Base-by-base conservation (phyloP, 1,140 invertebrate species). In the Leptinotarsa texana region DNA sequence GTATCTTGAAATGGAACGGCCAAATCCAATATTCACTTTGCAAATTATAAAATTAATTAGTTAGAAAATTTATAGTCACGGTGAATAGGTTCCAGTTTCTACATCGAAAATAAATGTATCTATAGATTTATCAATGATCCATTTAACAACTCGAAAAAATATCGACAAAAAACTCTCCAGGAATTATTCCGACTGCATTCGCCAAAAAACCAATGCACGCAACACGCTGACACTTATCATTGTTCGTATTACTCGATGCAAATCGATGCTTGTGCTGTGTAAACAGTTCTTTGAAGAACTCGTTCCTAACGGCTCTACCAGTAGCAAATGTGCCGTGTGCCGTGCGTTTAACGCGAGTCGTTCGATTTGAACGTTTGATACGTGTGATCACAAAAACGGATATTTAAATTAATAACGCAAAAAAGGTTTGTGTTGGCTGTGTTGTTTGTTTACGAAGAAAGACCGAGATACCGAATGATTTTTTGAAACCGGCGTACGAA, bases 261-360 rank as follows among this genome's bases (percentile, higher is more conserved):
- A 69, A 69, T 69, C 63, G 63, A 47, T 15, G 21, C 15, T 48
- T 66, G 61, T 48, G 63, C 63, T 49, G 63, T 67, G 72, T 67
- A 61, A 73, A 67, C 72, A 24, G 27, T 66, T 22, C 72, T 73
- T 73, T 73, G 17, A 73, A 73, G 72, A 73, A 73, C 72, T 65
- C 63, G 72, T 73, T 73, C 63, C 63, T 72, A 73, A 73, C 72
- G 72, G 72, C 72, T 27, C 62, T 48, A 48, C 48, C 63, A 73
- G 63, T 67, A 73, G 72, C 63, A 67, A 67, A 57, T 57, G 51
- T 57, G 51, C 51, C 51, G 51, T 57, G 51, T 17, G 51, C 51
- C 13, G 51, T 62, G 61, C n/a, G 51, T 72, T 33, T 57, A 62
- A 24, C 57, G 61, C 57, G 22, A 67, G 24, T 67, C 51, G 51